Conservation (phyloP, 1,140 invertebrate genomes). For the Brachionus manjavacas region DNA sequence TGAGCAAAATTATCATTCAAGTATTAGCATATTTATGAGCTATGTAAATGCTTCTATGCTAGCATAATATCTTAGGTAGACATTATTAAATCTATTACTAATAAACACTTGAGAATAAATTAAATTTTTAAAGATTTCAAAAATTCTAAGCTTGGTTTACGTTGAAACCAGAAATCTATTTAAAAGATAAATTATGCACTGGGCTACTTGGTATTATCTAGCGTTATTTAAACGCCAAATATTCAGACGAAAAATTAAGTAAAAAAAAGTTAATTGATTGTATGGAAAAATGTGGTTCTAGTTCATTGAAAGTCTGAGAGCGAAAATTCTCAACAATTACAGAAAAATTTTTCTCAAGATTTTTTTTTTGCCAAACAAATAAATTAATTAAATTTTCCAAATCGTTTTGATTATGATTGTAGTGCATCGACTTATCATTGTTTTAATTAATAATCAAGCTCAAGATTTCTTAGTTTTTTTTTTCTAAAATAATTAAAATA, state of each 20-base stretch:
- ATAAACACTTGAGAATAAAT: not conserved
- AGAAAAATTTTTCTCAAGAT: not conserved
- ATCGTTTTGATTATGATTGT: not conserved
- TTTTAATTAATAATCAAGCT: not conserved
- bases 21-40: not conserved
- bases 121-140: not conserved
- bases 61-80: conserved; percentile 3
- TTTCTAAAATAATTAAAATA: not conserved
- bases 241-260: not conserved
- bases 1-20: not conserved
- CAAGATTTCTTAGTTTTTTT: not conserved
- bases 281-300: not conserved
- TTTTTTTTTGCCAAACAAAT: not conserved
- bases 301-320: not conserved
- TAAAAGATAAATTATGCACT: too few relatives aligned
- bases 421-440: too few relatives aligned
- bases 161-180: not conserved
- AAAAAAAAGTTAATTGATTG: not conserved
- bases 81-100: not conserved
- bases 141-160: not conserved
- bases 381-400: not conserved
- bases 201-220: too few relatives aligned
- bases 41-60: not conserved
- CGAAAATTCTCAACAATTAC: not conserved
- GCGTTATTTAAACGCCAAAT: not conserved